Evolutionary conservation across 1,140 invertebrate species (phyloP), one percentile per base, ranked within the genome.

Genomic region (Sitophilus oryzae): DNA sequence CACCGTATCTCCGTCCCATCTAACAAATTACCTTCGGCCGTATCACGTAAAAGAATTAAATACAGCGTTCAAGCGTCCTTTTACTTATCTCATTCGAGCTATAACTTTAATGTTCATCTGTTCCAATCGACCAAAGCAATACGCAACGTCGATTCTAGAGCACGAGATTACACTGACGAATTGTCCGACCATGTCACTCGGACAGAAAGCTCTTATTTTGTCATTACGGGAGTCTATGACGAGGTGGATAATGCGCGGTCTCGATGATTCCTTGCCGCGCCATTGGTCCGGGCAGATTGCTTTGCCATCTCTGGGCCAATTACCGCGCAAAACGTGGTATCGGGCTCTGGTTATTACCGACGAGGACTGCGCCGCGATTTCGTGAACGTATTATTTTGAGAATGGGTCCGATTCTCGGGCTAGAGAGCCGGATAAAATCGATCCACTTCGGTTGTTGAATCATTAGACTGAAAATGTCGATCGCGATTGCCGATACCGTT

Each of bases 1-100:
- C 64, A 35, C n/a, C n/a, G n/a, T n/a, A 67, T 66, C 65, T 65
- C 59, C 56, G 63, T 63, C 61, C 49, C 59, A 60, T n/a, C n/a
- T n/a, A 66, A 68, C 63, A 66, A 68, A 68, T 67, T 66, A 64
- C 58, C n/a, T n/a, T 59, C 66, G 55, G 63, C 52, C 67, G 67
- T 68, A 69, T 69, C 66, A 68, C 65, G 66, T 68, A 67, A 68
- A 67, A 68, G 66, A 67, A 68, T 69, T 69, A 69, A 69, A 69
- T 51, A 69, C 67, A 64, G 55, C 66, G 58, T 69, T 69, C 66
- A 69, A 49, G 52, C 58, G 56, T 69, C 63, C 67, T 69, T 69
- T 69, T 69, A 69, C 67, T 69, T 69, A 69, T 66, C 65, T 69
- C 62, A 66, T 69, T 67, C 58, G 56, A 66, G 60, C 59, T 61